Conservation (phyloP, 2,113 vertebrate species). For the Pterocles burchelli region DNA sequence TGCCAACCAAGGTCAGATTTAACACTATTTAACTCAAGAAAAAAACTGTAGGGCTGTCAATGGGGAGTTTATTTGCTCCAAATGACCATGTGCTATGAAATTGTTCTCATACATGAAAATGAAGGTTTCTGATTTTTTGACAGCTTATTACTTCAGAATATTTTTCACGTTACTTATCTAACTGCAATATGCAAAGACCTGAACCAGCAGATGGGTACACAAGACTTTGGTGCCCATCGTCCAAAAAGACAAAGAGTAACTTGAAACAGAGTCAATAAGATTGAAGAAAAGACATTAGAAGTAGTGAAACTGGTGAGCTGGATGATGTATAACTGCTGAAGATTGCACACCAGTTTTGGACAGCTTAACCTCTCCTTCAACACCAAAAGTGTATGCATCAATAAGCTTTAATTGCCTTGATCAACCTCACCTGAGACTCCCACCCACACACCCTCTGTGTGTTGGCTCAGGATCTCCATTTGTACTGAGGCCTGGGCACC, state of each 20-base stretch:
- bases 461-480: neutral
- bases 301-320: neutral
- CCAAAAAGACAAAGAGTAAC: neutral
- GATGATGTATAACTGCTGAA: neutral
- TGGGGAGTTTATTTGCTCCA: neutral
- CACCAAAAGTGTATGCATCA: neutral
- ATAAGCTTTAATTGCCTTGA: neutral
- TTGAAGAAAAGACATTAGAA: neutral
- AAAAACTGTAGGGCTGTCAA: neutral
- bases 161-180: neutral
- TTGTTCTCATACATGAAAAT: neutral
- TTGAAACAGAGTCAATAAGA: neutral
- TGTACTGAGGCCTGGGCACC: neutral
- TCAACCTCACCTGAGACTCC: neutral
- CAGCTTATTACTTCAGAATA: neutral
- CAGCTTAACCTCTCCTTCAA: neutral
- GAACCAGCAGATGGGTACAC: neutral
- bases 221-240: neutral
- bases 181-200: neutral
- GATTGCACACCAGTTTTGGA: neutral
- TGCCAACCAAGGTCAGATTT: neutral
- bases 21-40: neutral
- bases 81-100: neutral
- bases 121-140: neutral
- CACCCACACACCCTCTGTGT: neutral